Base-by-base conservation (phyloP, 2,113 vertebrate species). In the Grus americana region DNA sequence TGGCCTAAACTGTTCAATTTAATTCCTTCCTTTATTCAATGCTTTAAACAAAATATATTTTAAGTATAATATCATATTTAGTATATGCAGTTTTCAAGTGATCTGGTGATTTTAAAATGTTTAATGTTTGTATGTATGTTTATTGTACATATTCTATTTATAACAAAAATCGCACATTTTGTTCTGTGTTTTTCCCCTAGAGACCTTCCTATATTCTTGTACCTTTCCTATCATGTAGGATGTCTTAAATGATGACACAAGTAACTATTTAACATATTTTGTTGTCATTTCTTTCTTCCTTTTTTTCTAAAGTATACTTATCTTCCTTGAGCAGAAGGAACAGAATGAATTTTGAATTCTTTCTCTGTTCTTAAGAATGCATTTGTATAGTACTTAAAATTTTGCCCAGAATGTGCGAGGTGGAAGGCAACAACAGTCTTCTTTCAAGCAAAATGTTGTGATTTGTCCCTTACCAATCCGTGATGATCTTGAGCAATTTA, bases 401-500 rank as follows among this genome's bases (percentile, higher is more conserved):
- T 95, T 94, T 91, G 42, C 52, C 32, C n/a, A 92, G 76, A 81
- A 87, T 79, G 75, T 85, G 63, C 5, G 24, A 90, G 65, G 52
- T 89, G 67, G 62, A 95, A 93, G 79, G 63, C 66, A 94, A 91
- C 67, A 84, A 75, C 74, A 88, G 73, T 91, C 63, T 92, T 96
- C 76, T 96, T 93, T 95, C 79, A 73, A 90, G 78, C 40, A 96
- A 97, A 98, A 96, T 94, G 91, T 97, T 97, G 91, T 92, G 95
- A 97, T 97, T 97, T 96, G 90, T 96, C 68, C 50, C 65, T 93
- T 86, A 95, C 95, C 92, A 97, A 96, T 92, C 92, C 52, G 1
- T 63, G 83, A 96, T 88, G 92, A 97, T 97, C 96, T 94, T 78
- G 34, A 97, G 88, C 93, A 97, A 97, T 97, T 98, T 97, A 97